phyloP scores from a whole-genome alignment of 2,797 vertebrate species.

The Enteromius thamalakanensis region DNA sequence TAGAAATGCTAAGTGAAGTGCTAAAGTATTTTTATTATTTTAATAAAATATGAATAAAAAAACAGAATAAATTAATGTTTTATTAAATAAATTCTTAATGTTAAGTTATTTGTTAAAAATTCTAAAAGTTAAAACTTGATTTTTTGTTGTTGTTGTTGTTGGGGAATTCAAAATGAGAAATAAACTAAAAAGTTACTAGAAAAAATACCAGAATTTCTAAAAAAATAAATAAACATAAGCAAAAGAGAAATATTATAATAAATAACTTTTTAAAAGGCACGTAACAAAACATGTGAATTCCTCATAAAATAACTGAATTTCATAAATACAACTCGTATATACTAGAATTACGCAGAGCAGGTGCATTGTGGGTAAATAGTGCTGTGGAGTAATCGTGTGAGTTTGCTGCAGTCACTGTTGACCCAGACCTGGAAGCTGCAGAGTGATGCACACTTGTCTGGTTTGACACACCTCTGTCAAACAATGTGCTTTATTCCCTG shows the following conservation, averaged over 20 bases:
- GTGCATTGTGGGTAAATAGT: slow-evolving; percentile 7
- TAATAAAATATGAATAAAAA: too few species aligned
- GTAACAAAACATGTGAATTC: neutral
- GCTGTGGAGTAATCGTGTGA: neutral
- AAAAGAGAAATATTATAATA: neutral
- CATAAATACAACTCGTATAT: neutral
- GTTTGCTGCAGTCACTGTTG: neutral
- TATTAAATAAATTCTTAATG: too few species aligned
- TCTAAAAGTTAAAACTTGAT: too few species aligned
- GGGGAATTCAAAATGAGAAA: too few species aligned
- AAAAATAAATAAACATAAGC: neutral
- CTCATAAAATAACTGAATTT: neutral
- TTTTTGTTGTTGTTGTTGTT: too few species aligned
- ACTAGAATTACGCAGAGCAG: neutral
- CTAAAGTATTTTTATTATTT: too few species aligned
- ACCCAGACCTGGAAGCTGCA: neutral
- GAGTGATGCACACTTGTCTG: neutral
- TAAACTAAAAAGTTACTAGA: too few species aligned
- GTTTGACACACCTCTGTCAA: slow-evolving; percentile 24
- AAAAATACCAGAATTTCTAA: neutral
- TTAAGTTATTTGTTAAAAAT: too few species aligned
- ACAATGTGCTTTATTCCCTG: slow-evolving; percentile 19
- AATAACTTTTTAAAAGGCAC: neutral
- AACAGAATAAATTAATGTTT: too few species aligned
- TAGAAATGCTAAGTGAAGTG: too few species aligned